Conservation (phyloP, 2,888 invertebrate genomes). For the Tipula vernalis region DNA sequence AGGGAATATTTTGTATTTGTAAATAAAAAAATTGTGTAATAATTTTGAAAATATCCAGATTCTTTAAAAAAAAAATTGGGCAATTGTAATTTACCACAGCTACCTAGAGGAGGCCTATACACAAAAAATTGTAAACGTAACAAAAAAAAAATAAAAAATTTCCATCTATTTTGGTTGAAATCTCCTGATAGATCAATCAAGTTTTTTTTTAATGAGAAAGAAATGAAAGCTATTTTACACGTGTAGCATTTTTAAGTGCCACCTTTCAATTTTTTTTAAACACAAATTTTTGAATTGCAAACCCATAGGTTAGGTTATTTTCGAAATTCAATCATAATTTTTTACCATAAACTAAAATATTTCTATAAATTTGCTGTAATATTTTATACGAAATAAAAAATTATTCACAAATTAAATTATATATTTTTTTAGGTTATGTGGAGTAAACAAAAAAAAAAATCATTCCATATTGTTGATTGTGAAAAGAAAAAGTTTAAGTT, state of each 20-base stretch:
- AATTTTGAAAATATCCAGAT: not conserved
- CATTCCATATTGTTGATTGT: not conserved
- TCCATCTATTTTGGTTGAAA: not conserved
- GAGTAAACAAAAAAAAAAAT: not conserved
- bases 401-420: not conserved
- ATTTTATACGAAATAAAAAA: not conserved
- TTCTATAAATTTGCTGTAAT: not conserved
- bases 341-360: not conserved
- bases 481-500: not conserved
- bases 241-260: slow-evolving; percentile 4
- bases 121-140: not conserved
- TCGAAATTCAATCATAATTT: not conserved
- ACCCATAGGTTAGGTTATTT: not conserved
- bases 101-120: not conserved
- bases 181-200: not conserved
- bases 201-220: not conserved
- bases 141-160: not conserved
- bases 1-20: not conserved
- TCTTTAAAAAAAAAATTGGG: not conserved
- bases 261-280: not conserved
- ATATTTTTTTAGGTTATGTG: not conserved
- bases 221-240: not conserved
- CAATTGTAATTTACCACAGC: not conserved
- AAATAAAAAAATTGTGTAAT: not conserved
- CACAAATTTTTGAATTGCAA: not conserved